phyloP scores from a whole-genome alignment of 2,113 vertebrate genomes.

The Oryzias celebensis region DNA sequence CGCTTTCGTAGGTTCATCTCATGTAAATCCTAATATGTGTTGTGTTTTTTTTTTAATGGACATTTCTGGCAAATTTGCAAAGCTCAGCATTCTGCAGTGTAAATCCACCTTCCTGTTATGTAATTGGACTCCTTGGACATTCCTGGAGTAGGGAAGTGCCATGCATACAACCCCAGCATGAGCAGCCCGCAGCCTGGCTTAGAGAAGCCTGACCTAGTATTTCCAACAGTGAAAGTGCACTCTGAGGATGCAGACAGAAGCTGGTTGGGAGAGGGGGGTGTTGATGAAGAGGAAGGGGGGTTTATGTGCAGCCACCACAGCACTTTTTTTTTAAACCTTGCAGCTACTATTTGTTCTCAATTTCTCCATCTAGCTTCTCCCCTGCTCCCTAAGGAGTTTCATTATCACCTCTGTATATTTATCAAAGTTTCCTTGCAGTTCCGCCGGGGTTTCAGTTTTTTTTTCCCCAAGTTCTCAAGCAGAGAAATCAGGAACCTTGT shows the following conservation, averaged over 20 bases:
- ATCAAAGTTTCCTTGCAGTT: conserved; percentile 45
- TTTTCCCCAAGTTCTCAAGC: conserved; percentile 4
- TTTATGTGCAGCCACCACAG: conserved; percentile 44
- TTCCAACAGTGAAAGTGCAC: conserved; percentile 34
- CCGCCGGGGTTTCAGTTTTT: neutral
- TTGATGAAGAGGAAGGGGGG: conserved; percentile 9
- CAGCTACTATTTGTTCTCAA: conserved; percentile 48
- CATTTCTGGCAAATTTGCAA: conserved; percentile 18
- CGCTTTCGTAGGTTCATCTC: neutral
- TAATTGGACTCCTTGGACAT: conserved; percentile 49
- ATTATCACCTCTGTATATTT: conserved; percentile 49
- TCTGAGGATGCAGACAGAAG: conserved; percentile 37
- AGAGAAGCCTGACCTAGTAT: conserved; percentile 53
- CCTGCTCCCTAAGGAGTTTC: conserved; percentile 40
- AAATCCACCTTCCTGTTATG: conserved; percentile 32
- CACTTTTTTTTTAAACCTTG: conserved; percentile 44
- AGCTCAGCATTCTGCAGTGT: conserved; percentile 25
- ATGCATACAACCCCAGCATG: conserved; percentile 32
- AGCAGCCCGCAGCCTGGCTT: conserved; percentile 25
- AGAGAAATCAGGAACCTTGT: conserved; percentile 9
- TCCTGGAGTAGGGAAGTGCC: conserved; percentile 20
- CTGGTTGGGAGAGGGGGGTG: conserved; percentile 1
- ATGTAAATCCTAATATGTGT: conserved; percentile 16
- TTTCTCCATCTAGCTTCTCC: conserved; percentile 53
- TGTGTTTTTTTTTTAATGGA: neutral